These are phyloP conservation scores for Pseudolycoriella hygida DNA, from an alignment of 2,888 invertebrate genomes.

Conservation along the genomic window DNA sequence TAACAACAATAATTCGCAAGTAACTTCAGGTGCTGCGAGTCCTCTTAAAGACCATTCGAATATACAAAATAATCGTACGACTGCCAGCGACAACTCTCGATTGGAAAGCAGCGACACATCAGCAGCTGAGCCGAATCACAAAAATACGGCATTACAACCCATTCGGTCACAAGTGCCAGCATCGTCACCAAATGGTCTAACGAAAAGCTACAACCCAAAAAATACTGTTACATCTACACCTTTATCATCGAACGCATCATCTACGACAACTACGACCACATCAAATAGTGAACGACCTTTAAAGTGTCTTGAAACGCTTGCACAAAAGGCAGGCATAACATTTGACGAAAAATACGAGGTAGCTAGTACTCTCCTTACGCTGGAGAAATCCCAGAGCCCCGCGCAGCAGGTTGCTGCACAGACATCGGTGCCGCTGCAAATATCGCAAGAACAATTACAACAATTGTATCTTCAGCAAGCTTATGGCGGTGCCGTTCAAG, in stretches of 20 bases:
- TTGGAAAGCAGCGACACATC: background rate
- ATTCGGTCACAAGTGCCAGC: background rate
- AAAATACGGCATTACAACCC: background rate
- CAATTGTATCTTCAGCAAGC: slow-evolving; percentile 42
- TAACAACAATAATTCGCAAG: slow-evolving; percentile 15
- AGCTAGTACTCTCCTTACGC: slow-evolving; percentile 41
- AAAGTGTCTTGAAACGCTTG: slow-evolving; percentile 53
- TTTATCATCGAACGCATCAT: slow-evolving; percentile 18
- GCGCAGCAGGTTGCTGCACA: slow-evolving; percentile 25
- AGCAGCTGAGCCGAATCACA: background rate
- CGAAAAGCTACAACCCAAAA: background rate
- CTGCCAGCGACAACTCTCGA: background rate
- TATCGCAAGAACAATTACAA: slow-evolving; percentile 34
- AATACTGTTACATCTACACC: slow-evolving; percentile 11
- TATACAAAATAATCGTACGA: slow-evolving; percentile 13
- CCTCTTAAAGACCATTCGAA: slow-evolving; percentile 27
- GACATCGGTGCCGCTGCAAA: slow-evolving; percentile 24
- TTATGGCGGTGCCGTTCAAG: slow-evolving; percentile 27
- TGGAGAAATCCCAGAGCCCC: slow-evolving; percentile 43
- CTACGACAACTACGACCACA: slow-evolving; percentile 24
- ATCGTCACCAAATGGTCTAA: background rate
- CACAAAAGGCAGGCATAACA: slow-evolving; percentile 55
- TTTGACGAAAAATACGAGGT: slow-evolving; percentile 59
- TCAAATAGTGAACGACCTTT: slow-evolving; percentile 30
- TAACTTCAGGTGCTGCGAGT: background rate